phyloP scores from a whole-genome alignment of 1,140 invertebrate genomes.

The Drusus annulatus region DNA sequence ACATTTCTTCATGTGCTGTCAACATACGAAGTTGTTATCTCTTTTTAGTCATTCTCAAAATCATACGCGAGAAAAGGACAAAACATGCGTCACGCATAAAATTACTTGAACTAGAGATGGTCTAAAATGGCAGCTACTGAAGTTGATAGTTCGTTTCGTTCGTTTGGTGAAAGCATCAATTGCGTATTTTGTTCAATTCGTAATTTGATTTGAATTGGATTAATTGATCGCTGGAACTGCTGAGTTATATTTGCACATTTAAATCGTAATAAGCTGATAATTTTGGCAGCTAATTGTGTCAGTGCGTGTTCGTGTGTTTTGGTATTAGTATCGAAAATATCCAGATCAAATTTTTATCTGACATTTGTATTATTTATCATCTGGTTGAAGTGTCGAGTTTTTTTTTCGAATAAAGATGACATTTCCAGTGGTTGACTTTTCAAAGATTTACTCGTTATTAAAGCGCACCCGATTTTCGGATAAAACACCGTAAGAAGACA shows the following conservation, averaged over 20 bases:
- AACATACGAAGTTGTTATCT: conserved; percentile 35
- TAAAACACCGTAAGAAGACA: not conserved
- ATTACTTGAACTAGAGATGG: conserved; percentile 38
- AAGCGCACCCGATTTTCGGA: not conserved
- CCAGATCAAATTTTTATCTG: conserved; percentile 21
- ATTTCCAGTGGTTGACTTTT: not conserved
- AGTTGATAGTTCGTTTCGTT: conserved; percentile 38
- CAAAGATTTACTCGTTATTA: not conserved
- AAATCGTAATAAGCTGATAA: not conserved
- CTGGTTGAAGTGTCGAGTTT: not conserved
- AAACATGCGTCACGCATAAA: conserved; percentile 35
- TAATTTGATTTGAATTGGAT: conserved; percentile 30
- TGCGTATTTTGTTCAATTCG: conserved; percentile 35
- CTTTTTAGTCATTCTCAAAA: conserved; percentile 11
- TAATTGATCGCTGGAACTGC: not conserved
- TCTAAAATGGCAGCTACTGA: conserved; percentile 48
- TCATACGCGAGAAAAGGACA: conserved; percentile 4
- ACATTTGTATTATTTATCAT: conserved; percentile 30
- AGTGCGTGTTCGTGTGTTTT: conserved; percentile 46
- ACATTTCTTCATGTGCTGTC: conserved; percentile 34
- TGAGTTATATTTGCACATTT: not conserved
- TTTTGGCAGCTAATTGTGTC: conserved; percentile 25
- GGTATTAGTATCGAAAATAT: conserved; percentile 41
- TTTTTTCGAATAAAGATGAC: conserved; percentile 14
- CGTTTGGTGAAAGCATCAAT: conserved; percentile 44